A percentile compares a stretch with the other conserved stretches of the same genome.
Evolutionary conservation across 2,888 invertebrate species (phyloP).

Genomic region (Tyria jacobaeae): DNA sequence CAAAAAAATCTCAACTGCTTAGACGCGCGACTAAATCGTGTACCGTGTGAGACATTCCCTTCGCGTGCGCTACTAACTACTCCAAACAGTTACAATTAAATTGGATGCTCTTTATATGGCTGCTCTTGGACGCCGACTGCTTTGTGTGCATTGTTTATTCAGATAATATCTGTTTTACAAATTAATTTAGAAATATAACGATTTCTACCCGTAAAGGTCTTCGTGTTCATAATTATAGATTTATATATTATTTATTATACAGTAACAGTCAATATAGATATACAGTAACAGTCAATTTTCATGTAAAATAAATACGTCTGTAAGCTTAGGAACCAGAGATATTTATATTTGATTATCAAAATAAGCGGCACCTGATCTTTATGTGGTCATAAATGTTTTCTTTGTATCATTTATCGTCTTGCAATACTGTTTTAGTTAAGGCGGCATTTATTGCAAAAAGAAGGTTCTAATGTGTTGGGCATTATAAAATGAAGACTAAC

Average conservation of each 20-base stretch:
- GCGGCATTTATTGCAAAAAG: constrained; percentile 32
- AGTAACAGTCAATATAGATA: too few relatives aligned
- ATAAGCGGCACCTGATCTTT: constrained; percentile 60
- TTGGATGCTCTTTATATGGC: constrained; percentile 61
- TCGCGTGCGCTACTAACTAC: constrained; percentile 63
- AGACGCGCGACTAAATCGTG: constrained; percentile 38
- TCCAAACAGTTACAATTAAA: constrained; percentile 61
- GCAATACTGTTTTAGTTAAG: constrained; percentile 59
- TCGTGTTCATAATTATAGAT: constrained; percentile 9
- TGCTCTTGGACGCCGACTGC: constrained; percentile 52
- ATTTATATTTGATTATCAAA: constrained; percentile 72
- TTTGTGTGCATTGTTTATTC: constrained; percentile 55
- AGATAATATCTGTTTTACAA: constrained; percentile 57
- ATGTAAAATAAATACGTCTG: too few relatives aligned
- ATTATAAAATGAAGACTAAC: background rate
- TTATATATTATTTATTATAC: too few relatives aligned
- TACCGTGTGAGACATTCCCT: constrained; percentile 37
- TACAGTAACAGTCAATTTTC: too few relatives aligned
- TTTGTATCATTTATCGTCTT: constrained; percentile 54
- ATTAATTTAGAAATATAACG: constrained; percentile 59
- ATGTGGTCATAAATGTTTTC: constrained; percentile 54
- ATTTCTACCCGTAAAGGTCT: constrained; percentile 29
- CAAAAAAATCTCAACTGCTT: background rate
- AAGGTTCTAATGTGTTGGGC: background rate
- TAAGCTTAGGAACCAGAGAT: too few relatives aligned